These are phyloP conservation scores for Fregata magnificens DNA, from an alignment of 2,113 vertebrate genomes.

Conservation along the genomic window DNA sequence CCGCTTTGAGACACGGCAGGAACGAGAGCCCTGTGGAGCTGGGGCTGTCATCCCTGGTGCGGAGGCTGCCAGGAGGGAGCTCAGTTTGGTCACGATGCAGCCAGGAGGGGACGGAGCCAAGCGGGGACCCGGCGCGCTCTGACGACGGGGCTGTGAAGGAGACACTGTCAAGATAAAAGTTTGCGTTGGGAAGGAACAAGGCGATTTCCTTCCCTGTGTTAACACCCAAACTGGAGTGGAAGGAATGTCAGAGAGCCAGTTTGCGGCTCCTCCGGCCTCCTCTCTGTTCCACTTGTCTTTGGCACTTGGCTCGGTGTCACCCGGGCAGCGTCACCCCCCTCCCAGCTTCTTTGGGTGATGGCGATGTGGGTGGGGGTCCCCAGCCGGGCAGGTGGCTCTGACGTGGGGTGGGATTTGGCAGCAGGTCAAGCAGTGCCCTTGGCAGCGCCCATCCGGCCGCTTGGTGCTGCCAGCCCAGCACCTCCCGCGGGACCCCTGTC, in stretches of 20 bases:
- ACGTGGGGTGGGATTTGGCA: not conserved
- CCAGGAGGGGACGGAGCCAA: not conserved
- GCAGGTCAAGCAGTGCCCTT: not conserved
- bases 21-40: not conserved
- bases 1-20: not conserved
- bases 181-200: not conserved
- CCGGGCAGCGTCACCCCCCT: rapidly evolving
- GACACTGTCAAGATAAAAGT: not conserved
- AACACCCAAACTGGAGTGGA: not conserved
- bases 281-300: not conserved
- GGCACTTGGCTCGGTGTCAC: not conserved
- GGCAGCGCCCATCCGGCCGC: not conserved
- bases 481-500: rapidly evolving
- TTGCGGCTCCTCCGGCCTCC: not conserved
- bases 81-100: not conserved
- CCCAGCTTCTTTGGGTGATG: rapidly evolving
- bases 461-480: too few relatives aligned
- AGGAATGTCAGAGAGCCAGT: not conserved
- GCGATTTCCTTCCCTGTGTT: not conserved
- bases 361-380: not conserved
- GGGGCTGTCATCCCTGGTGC: rapidly evolving
- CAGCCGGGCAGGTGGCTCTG: rapidly evolving
- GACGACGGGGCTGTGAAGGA: not conserved
- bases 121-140: not conserved
- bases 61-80: not conserved